Evolutionary conservation across 1,140 invertebrate genomes (phyloP), one percentile per base, ranked within the genome.

Genomic region (Pissodes strobi): DNA sequence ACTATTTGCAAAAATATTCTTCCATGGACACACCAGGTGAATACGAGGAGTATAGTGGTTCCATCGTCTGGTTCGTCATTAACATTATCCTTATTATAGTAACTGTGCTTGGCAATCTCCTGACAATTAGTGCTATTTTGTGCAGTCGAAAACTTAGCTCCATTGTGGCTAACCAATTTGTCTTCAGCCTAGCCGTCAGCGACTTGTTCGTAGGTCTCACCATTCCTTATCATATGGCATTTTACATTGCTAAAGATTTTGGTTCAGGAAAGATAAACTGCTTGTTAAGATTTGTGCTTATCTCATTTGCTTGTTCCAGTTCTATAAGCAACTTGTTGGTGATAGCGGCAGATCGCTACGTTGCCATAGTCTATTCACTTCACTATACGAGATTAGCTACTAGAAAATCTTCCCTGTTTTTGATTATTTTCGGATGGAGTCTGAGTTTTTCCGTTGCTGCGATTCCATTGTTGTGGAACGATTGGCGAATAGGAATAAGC

Each of bases 271-370:
- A 86, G 66, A 76, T 76, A 39, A 84, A 85, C 0, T 91, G 89
- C 67, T 69, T 90, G 10, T 77, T 87, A 74, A 80, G 88, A 67
- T 90, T 91, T 74, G 86, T 89, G 15, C 78, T 90, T 1, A 86
- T 89, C 52, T 84, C 86, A 52, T 82, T 89, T 65, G 87, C 87
- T 48, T 90, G 88, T 73, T 83, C 86, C 67, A 87, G 86, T 17
- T 90, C 90, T 67, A 89, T 94, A 70, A 86, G 88, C 75, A 94
- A 92, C 66, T 83, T 95, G 37, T 88, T 90, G 53, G 85, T 89
- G 13, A 93, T 95, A 52, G 90, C 92, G 9, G 81, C 92, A 18
- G 92, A 94, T 78, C 85, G 92, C 41, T 92, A 91, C 73, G 81
- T 90, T 63, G 91, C 91, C 0, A 90, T 94, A 58, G 84, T 94